Evolutionary conservation across 30 jellyfish, hydroid and myxozoan genomes (phyloP).

Genomic region (Hydra vulgaris): DNA sequence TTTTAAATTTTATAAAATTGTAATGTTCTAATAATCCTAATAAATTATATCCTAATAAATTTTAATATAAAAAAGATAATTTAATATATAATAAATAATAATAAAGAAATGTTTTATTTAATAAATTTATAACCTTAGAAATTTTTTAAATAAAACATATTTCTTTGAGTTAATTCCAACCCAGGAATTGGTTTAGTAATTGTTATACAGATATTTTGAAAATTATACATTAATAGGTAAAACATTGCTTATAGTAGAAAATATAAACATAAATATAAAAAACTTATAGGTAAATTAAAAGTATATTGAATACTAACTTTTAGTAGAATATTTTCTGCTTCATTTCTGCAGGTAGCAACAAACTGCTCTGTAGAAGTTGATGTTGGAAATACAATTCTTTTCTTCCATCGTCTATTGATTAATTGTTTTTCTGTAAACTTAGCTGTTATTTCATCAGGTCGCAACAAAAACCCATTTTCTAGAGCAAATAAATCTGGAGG

Average conservation of each 20-base stretch:
- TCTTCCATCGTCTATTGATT: constrained; percentile 51
- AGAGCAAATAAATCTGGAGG: constrained; percentile 94
- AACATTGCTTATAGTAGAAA: not conserved
- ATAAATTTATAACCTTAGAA: too few relatives aligned
- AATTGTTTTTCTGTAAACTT: constrained; percentile 40
- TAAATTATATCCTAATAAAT: too few relatives aligned
- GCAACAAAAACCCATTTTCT: constrained; percentile 70
- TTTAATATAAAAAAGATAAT: too few relatives aligned
- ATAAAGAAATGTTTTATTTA: too few relatives aligned
- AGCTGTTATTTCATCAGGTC: constrained; percentile 66
- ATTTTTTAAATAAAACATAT: too few relatives aligned
- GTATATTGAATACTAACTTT: constrained; percentile 64
- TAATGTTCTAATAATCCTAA: too few relatives aligned
- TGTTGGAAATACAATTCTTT: constrained; percentile 53
- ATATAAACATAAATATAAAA: not conserved
- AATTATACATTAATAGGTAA: too few relatives aligned
- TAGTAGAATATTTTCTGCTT: constrained; percentile 46
- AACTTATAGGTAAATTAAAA: not conserved
- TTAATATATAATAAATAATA: too few relatives aligned
- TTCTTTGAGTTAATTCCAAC: too few relatives aligned
- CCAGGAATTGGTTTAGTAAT: too few relatives aligned
- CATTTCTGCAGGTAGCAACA: constrained; percentile 47
- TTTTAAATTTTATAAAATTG: too few relatives aligned
- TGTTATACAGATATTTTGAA: too few relatives aligned
- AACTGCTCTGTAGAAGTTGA: constrained; percentile 51